phyloP scores from a whole-genome alignment of 2,113 vertebrate genomes.

The Ciconia boyciana region DNA sequence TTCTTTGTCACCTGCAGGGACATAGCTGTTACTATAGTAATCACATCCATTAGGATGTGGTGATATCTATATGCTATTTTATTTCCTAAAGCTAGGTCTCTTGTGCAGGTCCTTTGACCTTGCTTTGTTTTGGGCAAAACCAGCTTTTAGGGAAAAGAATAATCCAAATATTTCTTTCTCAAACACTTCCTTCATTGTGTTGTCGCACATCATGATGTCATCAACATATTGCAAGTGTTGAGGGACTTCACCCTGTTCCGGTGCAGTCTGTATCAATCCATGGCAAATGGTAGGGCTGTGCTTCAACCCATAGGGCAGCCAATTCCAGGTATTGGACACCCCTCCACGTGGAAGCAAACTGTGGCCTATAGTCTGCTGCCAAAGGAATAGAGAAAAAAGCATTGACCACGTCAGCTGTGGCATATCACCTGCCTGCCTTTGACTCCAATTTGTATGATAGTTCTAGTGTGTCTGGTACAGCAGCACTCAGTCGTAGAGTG shows the following conservation, averaged over 20 bases:
- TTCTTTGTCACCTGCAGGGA: neutral
- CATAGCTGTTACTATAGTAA: neutral
- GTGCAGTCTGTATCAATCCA: neutral
- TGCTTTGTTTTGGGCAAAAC: neutral
- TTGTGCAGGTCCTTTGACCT: neutral
- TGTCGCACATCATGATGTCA: neutral
- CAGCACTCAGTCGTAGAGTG: neutral
- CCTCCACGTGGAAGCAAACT: neutral
- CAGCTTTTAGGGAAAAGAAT: neutral
- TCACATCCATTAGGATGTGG: neutral
- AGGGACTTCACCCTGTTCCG: neutral
- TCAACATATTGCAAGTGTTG: neutral
- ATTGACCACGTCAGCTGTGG: neutral
- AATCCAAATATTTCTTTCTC: neutral
- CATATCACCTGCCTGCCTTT: neutral
- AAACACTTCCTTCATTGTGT: neutral
- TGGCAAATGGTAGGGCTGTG: neutral
- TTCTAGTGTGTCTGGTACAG: accelerated
- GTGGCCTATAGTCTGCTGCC: neutral
- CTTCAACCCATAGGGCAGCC: neutral
- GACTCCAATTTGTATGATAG: neutral
- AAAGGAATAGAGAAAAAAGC: neutral
- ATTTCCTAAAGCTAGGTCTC: neutral
- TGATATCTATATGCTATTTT: neutral
- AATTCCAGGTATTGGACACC: neutral